Evolutionary conservation across 2,888 invertebrate genomes (phyloP), one percentile per base, ranked within the genome.

Genomic region (Melanophora roralis): DNA sequence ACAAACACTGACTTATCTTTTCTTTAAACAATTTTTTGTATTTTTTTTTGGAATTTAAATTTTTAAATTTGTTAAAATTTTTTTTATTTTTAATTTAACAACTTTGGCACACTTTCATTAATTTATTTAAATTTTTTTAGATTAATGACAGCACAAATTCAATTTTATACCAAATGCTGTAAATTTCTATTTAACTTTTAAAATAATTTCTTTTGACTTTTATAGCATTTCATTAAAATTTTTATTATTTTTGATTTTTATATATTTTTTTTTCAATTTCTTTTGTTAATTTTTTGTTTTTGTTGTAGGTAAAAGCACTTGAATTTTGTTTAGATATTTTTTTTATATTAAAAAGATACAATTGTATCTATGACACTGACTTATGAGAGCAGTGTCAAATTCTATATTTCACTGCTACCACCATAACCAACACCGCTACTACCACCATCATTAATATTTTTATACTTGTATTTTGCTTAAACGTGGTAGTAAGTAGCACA

Each of bases 361-460:
- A 79, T 79, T 75, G 65, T 75, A 75, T 74, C 79, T 75, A 71
- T 79, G 80, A 80, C 80, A 80, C 62, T 80, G 76, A 71, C 55
- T 72, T 62, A 71, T 72, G 78, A 78, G 69, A 71, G 71, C 74
- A 71, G 53, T 65, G 69, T 67, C 57, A 69, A 67, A 60, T 71
- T 59, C 16, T 53, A n/a, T 60, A 53, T 60, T 68, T 81, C 21
- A 49, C 57, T 53, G 43, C 62, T 21, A 57, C 71, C 51, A 34
- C 40, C 75, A 53, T 51, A 43, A 40, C 16, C 14, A 12, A 2
- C 5, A 27, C 27, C n/a, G 6, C n/a, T 0, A 36, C 45, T 19
- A 19, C 8, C 21, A 49, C 12, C 23, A n/a, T 49, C 12, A 23
- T 23, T 21, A n/a, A 23, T 12, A 72, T 55, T 45, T 45, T 38